Evolutionary conservation across 2,113 vertebrate species (phyloP).

Genomic region (Nibea albiflora): DNA sequence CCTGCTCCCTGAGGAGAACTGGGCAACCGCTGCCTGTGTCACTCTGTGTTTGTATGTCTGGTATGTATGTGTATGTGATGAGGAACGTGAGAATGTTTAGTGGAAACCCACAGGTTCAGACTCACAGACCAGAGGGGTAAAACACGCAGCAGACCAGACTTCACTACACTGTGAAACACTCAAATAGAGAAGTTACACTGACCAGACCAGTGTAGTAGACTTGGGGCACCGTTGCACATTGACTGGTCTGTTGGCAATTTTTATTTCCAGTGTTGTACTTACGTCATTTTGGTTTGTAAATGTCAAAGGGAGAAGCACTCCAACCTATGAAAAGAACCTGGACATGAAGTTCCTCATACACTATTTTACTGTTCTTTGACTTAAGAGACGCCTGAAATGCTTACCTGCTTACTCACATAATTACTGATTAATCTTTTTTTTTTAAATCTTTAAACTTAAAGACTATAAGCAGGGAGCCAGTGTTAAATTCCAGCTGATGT

Average conservation of each 20-base stretch:
- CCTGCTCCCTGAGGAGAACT: slow-evolving; percentile 39
- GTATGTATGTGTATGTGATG: neutral
- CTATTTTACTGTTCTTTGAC: neutral
- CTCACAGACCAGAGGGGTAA: slow-evolving; percentile 33
- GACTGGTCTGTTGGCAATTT: slow-evolving; percentile 4
- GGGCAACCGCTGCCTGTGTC: slow-evolving; percentile 52
- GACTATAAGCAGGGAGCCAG: neutral
- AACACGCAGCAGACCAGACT: slow-evolving; percentile 33
- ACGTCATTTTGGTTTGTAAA: neutral
- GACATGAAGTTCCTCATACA: neutral
- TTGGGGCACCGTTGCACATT: slow-evolving; percentile 6
- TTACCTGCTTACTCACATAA: neutral
- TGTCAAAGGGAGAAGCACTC: slow-evolving; percentile 6
- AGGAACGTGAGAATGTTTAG: slow-evolving; percentile 50
- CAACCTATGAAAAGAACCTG: slow-evolving; percentile 20
- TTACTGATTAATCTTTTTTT: neutral
- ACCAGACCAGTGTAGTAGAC: slow-evolving; percentile 42
- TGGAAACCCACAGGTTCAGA: slow-evolving; percentile 40
- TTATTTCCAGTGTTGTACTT: slow-evolving; percentile 20
- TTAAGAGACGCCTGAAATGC: neutral
- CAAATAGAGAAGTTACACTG: slow-evolving; percentile 36
- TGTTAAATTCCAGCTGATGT: neutral
- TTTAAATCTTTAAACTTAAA: neutral
- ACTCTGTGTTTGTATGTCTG: slow-evolving; percentile 21
- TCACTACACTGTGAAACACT: slow-evolving; percentile 14